A percentile compares a stretch with the other conserved stretches of the same genome.
phyloP scores from a whole-genome alignment of 2,113 vertebrate genomes.

The Glaucidium brasilianum region DNA sequence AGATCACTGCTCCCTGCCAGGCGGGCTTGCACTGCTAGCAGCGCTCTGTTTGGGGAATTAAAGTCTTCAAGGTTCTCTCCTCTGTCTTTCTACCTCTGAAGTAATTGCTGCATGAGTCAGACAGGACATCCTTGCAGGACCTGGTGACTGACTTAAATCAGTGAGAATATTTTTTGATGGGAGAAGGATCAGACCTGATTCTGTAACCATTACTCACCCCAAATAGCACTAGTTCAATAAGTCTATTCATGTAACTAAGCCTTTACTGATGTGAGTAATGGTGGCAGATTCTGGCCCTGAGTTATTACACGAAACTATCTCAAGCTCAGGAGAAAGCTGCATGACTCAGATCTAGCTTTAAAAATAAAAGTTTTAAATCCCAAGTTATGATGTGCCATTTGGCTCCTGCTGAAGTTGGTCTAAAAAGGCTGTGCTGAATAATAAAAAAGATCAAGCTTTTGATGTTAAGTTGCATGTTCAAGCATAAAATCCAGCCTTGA shows the following conservation, averaged over 20 bases:
- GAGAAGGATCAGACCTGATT: neutral
- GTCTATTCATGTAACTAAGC: neutral
- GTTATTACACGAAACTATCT: neutral
- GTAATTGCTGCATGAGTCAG: neutral
- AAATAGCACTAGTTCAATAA: neutral
- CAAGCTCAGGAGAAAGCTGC: conserved; percentile 33
- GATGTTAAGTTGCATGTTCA: conserved; percentile 60
- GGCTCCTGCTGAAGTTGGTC: conserved; percentile 36
- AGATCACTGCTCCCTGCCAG: neutral
- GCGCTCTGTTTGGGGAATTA: neutral
- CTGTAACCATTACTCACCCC: neutral
- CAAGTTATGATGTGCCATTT: conserved; percentile 47
- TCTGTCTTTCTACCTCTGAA: neutral
- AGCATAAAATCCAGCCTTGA: conserved; percentile 47
- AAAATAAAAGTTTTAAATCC: conserved; percentile 52
- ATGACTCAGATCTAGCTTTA: conserved; percentile 29
- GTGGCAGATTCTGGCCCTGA: conserved; percentile 27
- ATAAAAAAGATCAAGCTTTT: conserved; percentile 62
- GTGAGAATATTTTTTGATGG: neutral
- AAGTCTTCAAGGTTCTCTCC: neutral
- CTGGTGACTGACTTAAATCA: neutral
- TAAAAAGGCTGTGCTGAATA: conserved; percentile 46
- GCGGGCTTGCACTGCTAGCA: neutral
- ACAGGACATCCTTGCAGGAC: neutral
- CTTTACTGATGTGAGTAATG: neutral